phyloP scores from a whole-genome alignment of 2,797 vertebrate genomes.

The Heterohyrax brucei region DNA sequence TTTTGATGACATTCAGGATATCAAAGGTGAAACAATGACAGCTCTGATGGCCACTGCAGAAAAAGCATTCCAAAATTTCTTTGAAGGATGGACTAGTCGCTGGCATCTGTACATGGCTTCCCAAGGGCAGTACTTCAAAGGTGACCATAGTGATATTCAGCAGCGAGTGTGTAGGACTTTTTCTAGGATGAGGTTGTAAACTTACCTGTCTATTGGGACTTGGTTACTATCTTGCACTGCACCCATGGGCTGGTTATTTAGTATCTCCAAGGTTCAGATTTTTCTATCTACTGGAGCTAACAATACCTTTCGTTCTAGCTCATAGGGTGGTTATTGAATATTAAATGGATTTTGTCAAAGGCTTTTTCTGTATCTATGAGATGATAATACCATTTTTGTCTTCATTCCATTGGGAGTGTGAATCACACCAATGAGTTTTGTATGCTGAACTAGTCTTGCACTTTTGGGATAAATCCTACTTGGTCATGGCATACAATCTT shows the following conservation, averaged over 20 bases:
- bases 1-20: too few relatives aligned
- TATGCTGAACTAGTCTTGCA: background rate
- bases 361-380: background rate
- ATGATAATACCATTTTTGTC: background rate
- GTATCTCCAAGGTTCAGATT: background rate
- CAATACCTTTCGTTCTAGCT: background rate
- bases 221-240: background rate
- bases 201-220: background rate
- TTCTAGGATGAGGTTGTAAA: too few relatives aligned
- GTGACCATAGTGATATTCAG: too few relatives aligned
- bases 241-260: background rate
- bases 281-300: background rate
- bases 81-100: too few relatives aligned
- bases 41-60: too few relatives aligned
- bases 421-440: conserved; percentile 3
- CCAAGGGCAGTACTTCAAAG: too few relatives aligned
- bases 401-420: background rate
- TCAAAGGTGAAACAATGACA: too few relatives aligned
- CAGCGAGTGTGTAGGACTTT: too few relatives aligned
- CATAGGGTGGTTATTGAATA: background rate
- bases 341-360: background rate
- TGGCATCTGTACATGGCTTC: too few relatives aligned
- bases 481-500: background rate
- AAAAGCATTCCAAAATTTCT: too few relatives aligned
- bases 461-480: background rate